Base-by-base conservation (phyloP, 2,888 invertebrate species). In the Allolobophora icterica region DNA sequence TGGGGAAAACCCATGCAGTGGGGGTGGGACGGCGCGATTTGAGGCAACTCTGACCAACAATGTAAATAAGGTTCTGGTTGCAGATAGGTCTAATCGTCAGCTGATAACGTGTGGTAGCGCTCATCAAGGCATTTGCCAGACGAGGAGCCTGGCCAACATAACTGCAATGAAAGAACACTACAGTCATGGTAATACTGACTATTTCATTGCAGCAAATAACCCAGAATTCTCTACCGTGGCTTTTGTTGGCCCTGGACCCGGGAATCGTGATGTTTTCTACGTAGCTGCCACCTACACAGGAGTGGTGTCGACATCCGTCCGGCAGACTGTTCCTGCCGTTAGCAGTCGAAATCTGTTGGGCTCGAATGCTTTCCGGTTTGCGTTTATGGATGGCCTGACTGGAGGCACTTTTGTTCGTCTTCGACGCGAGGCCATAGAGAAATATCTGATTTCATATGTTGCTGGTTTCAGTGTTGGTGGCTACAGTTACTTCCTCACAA, bases 71-170 rank as follows among this genome's bases (percentile, higher is more conserved):
- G 92, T 95, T 42, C 92, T 94, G 40, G 92, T 94, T 38, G 92
- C 94, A n/a, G 94, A 94, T 92, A 92, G 92, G 91, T 91, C 92
- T 42, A 93, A 93, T 84, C 92, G 93, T 33, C 93, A 94, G 90
- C 93, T 95, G 34, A 92, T 95, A 35, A 94, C 94, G 19, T 95
- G 95, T 93, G 95, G 95, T 24, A 94, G 94, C 92, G 92, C 94
- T 17, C 94, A 93, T 93, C 94, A 89, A 24, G 90, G 89, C 11
- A 40, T 71, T n/a, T 91, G 91, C 38, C 91, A 91, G 71, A 89
- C 89, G 40, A 33, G 91, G 19, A 52, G 52, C 17, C 89, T 91
- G 17, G 30, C 30, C 33, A 89, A 91, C 42, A 45, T 91, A 13
- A 45, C 89, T 1, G n/a, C 19, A 17, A 30, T 42, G 58, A 83